Base-by-base conservation (phyloP, 2,888 invertebrate genomes). In the Rhagonycha fulva region DNA sequence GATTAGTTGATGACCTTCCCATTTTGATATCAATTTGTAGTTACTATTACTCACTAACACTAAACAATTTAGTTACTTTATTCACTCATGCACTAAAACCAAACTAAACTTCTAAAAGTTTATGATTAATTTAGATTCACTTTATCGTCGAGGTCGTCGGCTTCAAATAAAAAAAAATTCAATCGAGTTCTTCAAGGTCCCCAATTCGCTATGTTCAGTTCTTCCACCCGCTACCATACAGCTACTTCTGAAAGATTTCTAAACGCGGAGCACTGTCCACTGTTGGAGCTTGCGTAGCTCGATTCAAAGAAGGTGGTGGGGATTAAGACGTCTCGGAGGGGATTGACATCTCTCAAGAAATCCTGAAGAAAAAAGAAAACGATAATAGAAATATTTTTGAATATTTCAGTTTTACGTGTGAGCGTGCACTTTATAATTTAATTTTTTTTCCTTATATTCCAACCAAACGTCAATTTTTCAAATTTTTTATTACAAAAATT, bases 211-310 rank as follows among this genome's bases (percentile, higher is more conserved):
- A 74, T 62, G 70, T 67, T 68, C 24, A 76, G 74, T 71, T 74
- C 66, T 69, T 71, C 14, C 63, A 68, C 60, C 63, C 63, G 74
- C 74, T 71, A 70, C 30, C 63, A 62, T 71, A 70, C 71, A 67
- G 61, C 69, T 72, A 60, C 76, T 76, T 71, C 71, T 76, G 71
- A 63, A 68, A 60, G 72, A 69, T 76, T 63, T 76, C 76, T 62
- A 68, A 72, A 70, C 70, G 69, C 70, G 74, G 72, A 75, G 75
- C 70, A 70, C 73, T 71, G 76, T 77, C 72, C 77, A 75, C 74
- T 76, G 73, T 76, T 81, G 84, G 81, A 47, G 83, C 85, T 85
- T 86, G 86, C 87, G 86, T 85, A 85, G 78, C 71, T 83, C 78
- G 76, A 77, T 67, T 77, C 73, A 82, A 84, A 84, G 84, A 83